Evolutionary conservation across 2,888 invertebrate species (phyloP).

Genomic region (Cylloceria caligata): DNA sequence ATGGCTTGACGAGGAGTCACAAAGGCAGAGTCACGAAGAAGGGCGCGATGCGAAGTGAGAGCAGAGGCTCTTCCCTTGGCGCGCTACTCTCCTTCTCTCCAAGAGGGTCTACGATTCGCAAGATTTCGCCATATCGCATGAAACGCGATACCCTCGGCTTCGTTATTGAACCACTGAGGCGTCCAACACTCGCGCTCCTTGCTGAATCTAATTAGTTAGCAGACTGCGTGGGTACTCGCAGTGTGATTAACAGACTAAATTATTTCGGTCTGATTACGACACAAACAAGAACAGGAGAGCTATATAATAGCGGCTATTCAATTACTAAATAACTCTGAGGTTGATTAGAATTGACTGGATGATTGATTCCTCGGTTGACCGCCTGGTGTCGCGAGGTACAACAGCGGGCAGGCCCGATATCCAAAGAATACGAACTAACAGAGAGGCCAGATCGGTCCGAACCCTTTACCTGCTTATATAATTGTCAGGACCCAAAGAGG

Average conservation of each 20-base stretch:
- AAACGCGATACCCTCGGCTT: conserved; percentile 26
- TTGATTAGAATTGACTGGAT: background rate
- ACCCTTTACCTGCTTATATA: conserved; percentile 65
- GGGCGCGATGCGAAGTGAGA: conserved; percentile 1
- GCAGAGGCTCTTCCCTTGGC: conserved; percentile 34
- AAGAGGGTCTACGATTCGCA: conserved; percentile 2
- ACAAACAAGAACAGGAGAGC: background rate
- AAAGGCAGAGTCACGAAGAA: conserved; percentile 31
- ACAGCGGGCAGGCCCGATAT: background rate
- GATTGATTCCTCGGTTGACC: background rate
- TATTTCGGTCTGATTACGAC: conserved; percentile 4
- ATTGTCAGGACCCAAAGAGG: conserved; percentile 68
- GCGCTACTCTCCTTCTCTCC: background rate
- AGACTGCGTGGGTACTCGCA: conserved; percentile 11
- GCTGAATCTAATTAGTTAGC: conserved; percentile 14
- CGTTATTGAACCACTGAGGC: conserved; percentile 25
- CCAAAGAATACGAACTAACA: background rate
- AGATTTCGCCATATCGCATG: conserved; percentile 1
- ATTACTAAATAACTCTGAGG: background rate
- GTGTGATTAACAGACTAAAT: conserved; percentile 25
- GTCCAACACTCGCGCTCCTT: conserved; percentile 2
- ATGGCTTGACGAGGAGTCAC: conserved; percentile 61
- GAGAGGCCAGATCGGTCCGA: background rate
- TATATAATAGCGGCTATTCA: background rate
- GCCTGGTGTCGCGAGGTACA: background rate